These are phyloP conservation scores for Rhabdornis inornatus DNA, from an alignment of 2,113 vertebrate genomes.

Conservation along the genomic window DNA sequence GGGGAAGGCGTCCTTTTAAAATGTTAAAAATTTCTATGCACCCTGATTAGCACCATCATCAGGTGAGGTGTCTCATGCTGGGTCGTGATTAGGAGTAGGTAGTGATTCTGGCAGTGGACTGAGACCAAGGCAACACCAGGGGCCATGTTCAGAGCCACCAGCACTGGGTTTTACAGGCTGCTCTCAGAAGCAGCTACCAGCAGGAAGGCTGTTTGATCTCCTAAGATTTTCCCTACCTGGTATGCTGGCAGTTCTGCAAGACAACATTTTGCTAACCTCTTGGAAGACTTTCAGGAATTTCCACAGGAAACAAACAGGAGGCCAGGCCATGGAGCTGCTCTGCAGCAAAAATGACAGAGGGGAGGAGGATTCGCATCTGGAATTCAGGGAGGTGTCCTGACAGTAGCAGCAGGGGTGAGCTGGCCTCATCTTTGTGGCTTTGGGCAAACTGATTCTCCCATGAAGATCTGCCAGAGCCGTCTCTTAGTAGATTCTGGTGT, in stretches of 20 bases:
- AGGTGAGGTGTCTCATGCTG: neutral
- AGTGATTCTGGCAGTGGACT: neutral
- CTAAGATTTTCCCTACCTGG: neutral
- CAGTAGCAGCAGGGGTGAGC: neutral
- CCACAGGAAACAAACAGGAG: neutral
- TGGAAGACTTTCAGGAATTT: neutral
- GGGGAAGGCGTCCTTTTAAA: neutral
- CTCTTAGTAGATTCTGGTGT: neutral
- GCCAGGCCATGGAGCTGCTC: neutral
- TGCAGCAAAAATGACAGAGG: neutral
- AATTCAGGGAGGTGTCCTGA: neutral
- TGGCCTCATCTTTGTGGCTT: accelerated
- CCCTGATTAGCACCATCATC: neutral
- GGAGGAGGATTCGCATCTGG: neutral
- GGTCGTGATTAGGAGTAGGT: neutral
- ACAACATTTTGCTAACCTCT: neutral
- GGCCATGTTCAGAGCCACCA: neutral
- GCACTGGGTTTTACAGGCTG: neutral
- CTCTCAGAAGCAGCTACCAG: neutral
- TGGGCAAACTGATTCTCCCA: neutral
- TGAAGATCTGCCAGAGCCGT: neutral
- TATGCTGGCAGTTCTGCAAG: neutral
- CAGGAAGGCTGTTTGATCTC: neutral
- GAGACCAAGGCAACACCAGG: neutral
- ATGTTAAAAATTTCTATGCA: neutral